These are phyloP conservation scores for Euphonia xanthogaster DNA, from an alignment of 2,797 vertebrate genomes.

Conservation along the genomic window DNA sequence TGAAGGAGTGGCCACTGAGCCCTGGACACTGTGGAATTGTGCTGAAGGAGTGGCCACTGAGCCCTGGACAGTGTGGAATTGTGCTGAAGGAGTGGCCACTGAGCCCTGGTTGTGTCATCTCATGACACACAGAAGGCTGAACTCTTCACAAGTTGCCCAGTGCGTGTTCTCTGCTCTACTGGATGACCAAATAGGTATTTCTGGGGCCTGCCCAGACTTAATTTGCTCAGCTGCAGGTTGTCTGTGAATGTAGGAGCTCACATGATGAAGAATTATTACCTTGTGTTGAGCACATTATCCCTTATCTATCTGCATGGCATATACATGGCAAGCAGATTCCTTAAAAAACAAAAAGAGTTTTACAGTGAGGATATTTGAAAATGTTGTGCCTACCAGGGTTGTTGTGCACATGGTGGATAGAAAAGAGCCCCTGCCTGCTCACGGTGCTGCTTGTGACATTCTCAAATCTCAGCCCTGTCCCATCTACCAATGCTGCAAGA, in stretches of 20 bases:
- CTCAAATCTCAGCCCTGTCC: background rate
- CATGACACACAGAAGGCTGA: background rate
- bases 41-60: no score
- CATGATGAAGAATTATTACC: background rate
- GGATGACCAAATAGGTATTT: background rate
- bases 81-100: background rate
- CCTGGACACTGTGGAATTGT: background rate
- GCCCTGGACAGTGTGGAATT: background rate
- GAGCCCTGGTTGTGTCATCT: rapidly evolving
- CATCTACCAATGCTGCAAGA: rapidly evolving
- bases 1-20: no score
- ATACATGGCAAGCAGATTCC: rapidly evolving
- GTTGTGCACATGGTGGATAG: rapidly evolving
- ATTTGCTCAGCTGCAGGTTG: background rate
- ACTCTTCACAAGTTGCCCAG: background rate
- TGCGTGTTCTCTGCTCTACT: rapidly evolving
- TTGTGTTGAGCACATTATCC: background rate
- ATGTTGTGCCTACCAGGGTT: background rate
- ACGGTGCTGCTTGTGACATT: background rate
- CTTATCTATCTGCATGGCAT: rapidly evolving
- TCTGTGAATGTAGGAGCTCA: background rate
- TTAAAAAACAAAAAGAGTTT: background rate
- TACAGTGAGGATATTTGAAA: background rate
- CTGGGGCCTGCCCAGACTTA: background rate
- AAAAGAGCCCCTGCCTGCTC: background rate